phyloP scores from a whole-genome alignment of 2,888 invertebrate species.

The Phyllotreta cruciferae region DNA sequence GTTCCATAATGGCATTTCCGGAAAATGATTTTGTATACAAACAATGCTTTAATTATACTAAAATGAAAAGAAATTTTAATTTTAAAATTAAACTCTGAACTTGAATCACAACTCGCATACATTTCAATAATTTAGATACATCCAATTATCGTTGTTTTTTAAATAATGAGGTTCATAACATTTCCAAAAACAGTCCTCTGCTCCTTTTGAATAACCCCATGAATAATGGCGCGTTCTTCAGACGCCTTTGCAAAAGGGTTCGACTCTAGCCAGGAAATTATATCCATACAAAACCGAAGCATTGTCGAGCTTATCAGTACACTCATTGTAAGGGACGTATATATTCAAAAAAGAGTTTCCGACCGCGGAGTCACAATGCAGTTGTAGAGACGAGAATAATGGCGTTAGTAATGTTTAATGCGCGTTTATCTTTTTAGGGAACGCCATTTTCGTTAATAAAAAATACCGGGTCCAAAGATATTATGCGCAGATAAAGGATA shows the following conservation, averaged over 20 bases:
- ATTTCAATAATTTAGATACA: no score
- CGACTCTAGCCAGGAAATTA: conserved; percentile 29
- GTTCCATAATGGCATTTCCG: no score
- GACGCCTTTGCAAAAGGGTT: conserved; percentile 28
- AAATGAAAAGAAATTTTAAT: no score
- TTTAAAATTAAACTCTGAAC: no score
- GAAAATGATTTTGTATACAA: no score
- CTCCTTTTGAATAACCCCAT: conserved; percentile 22
- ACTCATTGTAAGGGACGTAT: conserved; percentile 24
- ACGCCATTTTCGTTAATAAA: conserved; percentile 17
- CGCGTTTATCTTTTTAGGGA: conserved; percentile 17
- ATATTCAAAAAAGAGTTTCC: conserved; percentile 29
- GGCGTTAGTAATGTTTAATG: conserved; percentile 24
- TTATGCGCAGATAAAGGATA: neutral
- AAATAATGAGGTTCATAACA: no score
- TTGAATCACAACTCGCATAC: no score
- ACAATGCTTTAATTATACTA: no score
- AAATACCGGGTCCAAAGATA: neutral
- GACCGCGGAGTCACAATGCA: conserved; percentile 22
- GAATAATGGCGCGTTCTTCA: conserved; percentile 24
- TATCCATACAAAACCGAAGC: conserved; percentile 32
- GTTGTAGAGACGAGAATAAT: conserved; percentile 26
- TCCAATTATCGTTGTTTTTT: no score
- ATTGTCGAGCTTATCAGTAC: conserved; percentile 29
- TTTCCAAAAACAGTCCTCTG: conserved; percentile 11